phyloP scores from a whole-genome alignment of 2,888 invertebrate genomes.

The Falcaria lacertinaria region DNA sequence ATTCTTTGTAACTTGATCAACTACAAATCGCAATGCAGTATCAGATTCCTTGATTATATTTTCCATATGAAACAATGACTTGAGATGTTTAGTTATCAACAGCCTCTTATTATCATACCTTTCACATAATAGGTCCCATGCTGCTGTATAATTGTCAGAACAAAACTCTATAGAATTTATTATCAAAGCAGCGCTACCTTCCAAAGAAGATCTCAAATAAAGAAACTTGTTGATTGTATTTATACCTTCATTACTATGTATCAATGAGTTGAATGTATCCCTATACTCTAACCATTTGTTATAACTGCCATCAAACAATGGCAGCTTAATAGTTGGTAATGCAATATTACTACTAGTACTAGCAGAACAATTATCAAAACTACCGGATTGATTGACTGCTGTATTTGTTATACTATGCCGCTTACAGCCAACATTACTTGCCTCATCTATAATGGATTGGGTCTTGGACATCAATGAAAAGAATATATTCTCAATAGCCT shows the following conservation, averaged over 20 bases:
- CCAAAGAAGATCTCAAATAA: background rate
- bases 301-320: background rate
- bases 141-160: background rate
- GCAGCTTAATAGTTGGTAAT: background rate
- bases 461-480: too few species aligned
- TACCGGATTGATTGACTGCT: too few species aligned
- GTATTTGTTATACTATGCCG: too few species aligned
- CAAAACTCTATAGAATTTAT: background rate
- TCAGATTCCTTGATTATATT: background rate
- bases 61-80: slow-evolving; percentile 1
- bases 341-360: too few species aligned
- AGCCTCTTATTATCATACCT: slow-evolving; percentile 2
- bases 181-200: background rate
- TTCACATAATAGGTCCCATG: slow-evolving; percentile 3
- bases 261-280: slow-evolving; percentile 1
- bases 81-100: slow-evolving; percentile 1
- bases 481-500: too few species aligned
- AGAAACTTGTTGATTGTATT: background rate
- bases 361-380: too few species aligned
- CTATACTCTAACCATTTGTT: slow-evolving; percentile 1
- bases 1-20: background rate
- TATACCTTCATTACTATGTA: background rate
- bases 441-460: too few species aligned
- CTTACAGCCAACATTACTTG: too few species aligned
- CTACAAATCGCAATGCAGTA: background rate